phyloP scores from a whole-genome alignment of 2,888 invertebrate genomes.

The Apoda limacodes region DNA sequence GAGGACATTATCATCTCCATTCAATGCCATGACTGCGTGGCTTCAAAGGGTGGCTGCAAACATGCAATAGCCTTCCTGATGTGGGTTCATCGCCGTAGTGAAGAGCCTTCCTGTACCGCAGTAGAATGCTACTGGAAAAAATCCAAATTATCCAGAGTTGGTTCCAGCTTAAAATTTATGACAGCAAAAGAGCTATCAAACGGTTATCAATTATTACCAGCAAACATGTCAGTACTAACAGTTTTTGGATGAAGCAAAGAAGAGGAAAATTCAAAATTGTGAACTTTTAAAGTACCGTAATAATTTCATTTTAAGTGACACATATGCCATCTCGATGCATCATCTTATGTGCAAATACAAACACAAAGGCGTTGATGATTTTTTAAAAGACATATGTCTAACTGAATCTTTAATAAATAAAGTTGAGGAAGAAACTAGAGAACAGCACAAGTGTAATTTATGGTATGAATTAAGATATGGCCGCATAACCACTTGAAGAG shows the following conservation, averaged over 20 bases:
- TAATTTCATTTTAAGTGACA: not conserved
- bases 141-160: slow-evolving; percentile 5
- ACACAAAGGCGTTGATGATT: slow-evolving; percentile 1
- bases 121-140: slow-evolving; percentile 14
- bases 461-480: slow-evolving; percentile 10
- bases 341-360: not conserved
- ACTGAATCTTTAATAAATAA: not conserved
- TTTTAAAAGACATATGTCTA: slow-evolving; percentile 3
- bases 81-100: slow-evolving; percentile 12
- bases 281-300: not conserved
- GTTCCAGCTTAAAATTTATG: too few relatives aligned
- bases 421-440: slow-evolving; percentile 2
- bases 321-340: too few relatives aligned
- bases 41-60: slow-evolving; percentile 14
- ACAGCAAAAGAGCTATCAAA: too few relatives aligned
- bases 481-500: slow-evolving; percentile 6
- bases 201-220: slow-evolving; percentile 1
- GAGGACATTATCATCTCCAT: not conserved
- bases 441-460: slow-evolving; percentile 1
- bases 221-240: slow-evolving; percentile 4
- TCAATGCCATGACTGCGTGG: slow-evolving; percentile 23
- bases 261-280: slow-evolving; percentile 1
- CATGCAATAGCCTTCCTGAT: slow-evolving; percentile 14
- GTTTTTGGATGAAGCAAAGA: slow-evolving; percentile 6
- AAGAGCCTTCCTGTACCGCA: slow-evolving; percentile 6